phyloP scores from a whole-genome alignment of 2,888 invertebrate species.

The Acanthosoma haemorrhoidale region DNA sequence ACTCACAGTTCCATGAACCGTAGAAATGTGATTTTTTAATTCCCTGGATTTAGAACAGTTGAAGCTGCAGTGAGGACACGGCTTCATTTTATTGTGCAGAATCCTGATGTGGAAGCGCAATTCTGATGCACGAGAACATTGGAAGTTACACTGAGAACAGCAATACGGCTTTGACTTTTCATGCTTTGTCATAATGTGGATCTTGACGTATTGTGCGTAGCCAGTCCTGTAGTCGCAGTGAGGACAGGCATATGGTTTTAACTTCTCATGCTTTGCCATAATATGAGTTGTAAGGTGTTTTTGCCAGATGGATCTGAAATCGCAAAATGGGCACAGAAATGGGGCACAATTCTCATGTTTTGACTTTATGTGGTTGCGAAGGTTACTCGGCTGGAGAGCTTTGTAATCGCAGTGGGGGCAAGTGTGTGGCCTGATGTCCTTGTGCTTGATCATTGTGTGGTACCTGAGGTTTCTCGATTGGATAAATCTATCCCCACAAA shows the following conservation, averaged over 20 bases:
- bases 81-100: background rate
- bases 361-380: background rate
- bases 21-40: background rate
- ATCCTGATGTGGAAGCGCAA: background rate
- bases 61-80: background rate
- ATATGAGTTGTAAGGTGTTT: no score
- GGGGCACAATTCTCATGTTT: background rate
- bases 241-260: background rate
- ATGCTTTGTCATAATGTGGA: background rate
- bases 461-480: background rate
- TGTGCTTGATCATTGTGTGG: background rate
- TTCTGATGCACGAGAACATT: background rate
- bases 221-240: background rate
- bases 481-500: background rate
- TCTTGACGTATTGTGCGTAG: background rate
- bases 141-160: background rate
- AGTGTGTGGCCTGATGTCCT: background rate
- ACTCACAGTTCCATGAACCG: background rate
- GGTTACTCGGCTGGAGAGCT: background rate
- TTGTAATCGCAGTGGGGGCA: background rate
- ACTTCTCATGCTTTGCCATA: no score
- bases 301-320: no score
- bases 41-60: background rate
- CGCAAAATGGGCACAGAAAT: no score
- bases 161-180: background rate